Evolutionary conservation across 2,797 vertebrate species (phyloP).

Genomic region (Acrossocheilus wenchowensis): DNA sequence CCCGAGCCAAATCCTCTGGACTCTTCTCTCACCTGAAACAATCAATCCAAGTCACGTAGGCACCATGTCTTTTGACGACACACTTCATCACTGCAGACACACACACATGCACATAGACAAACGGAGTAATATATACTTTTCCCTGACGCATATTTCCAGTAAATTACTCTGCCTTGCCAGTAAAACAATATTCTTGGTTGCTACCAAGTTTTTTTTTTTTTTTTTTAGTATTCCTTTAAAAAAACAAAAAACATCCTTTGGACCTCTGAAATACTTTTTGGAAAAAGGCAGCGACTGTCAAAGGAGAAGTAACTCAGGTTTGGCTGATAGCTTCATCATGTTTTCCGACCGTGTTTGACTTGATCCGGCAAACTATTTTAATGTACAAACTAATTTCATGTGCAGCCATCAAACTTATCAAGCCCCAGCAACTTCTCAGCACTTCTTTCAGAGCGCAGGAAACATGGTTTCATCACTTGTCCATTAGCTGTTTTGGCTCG

Average conservation of each 20-base stretch:
- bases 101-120: constrained; percentile 3
- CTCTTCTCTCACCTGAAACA: constrained; percentile 37
- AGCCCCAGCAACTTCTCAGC: constrained; percentile 3
- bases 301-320: constrained; percentile 24
- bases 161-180: constrained; percentile 51
- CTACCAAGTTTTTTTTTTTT: constrained; percentile 42
- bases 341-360: constrained; percentile 27
- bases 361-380: constrained; percentile 22
- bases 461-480: constrained; percentile 42
- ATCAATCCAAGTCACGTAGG: constrained; percentile 37
- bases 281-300: constrained; percentile 35
- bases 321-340: constrained; percentile 7
- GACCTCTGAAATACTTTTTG: constrained; percentile 51
- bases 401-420: constrained; percentile 5
- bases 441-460: constrained; percentile 34
- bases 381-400: constrained; percentile 1
- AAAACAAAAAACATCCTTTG: constrained; percentile 48
- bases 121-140: constrained; percentile 35
- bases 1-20: constrained; percentile 26
- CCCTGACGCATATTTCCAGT: constrained; percentile 56
- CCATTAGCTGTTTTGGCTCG: constrained; percentile 43
- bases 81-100: constrained; percentile 18
- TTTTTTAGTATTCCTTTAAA: constrained; percentile 22
- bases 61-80: constrained; percentile 35
- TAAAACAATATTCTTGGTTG: constrained; percentile 52